Percentiles rank a stretch among this genome's conserved stretches.
phyloP scores from a whole-genome alignment of 2,113 vertebrate species.

The Aegithalos caudatus region DNA sequence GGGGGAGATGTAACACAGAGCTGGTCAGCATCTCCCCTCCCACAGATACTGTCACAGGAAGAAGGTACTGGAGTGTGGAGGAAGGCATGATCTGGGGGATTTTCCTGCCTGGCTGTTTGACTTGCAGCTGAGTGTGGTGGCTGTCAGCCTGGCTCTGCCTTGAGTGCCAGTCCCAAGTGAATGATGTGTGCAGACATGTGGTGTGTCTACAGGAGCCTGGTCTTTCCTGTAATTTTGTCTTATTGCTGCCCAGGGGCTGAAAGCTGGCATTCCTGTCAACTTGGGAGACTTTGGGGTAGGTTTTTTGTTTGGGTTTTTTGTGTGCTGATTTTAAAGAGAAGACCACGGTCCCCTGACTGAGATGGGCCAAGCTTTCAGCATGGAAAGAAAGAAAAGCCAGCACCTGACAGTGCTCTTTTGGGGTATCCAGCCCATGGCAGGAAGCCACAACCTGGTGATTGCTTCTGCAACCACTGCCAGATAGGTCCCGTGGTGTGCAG shows the following conservation, averaged over 20 bases:
- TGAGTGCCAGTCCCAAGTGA: background rate
- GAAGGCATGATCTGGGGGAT: background rate
- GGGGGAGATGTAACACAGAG: too few relatives aligned
- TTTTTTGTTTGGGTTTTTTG: background rate
- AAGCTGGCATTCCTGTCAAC: fast-evolving
- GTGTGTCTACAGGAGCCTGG: background rate
- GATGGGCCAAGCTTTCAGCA: background rate
- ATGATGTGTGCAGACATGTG: background rate
- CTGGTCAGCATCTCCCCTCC: fast-evolving
- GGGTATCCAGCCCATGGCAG: background rate
- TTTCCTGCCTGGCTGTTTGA: background rate
- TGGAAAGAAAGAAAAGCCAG: background rate
- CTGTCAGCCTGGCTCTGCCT: background rate
- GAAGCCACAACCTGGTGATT: background rate
- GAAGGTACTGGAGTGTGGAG: background rate
- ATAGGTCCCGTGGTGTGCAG: fast-evolving
- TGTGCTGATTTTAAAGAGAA: background rate
- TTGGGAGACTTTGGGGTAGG: background rate
- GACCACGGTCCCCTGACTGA: background rate
- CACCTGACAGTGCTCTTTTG: fast-evolving
- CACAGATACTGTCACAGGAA: background rate
- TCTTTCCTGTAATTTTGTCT: background rate
- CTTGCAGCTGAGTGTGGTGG: background rate
- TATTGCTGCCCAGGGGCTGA: fast-evolving
- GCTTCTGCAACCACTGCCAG: fast-evolving